Base-by-base conservation (phyloP, 2,888 invertebrate genomes). In the Griposia aprilina region DNA sequence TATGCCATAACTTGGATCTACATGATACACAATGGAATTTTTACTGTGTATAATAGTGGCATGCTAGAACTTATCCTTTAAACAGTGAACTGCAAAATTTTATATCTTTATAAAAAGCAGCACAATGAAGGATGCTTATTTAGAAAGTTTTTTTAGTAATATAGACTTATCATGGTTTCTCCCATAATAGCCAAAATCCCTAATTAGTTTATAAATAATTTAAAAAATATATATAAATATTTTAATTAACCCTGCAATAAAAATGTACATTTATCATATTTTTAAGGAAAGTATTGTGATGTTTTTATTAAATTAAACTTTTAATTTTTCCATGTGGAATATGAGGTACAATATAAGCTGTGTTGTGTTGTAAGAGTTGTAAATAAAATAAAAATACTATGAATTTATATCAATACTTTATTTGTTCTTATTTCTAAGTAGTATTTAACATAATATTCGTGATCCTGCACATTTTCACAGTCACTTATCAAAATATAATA, bases 381-480 rank as follows among this genome's bases (percentile, higher is more conserved):
- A 83, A 84, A 90, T 90, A 89, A 87, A 90, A 73, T 62, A 66
- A 85, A 90, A 90, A 62, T 66, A 78, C 41, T 71, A 50, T 75
- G 48, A 62, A 26, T 55, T 57, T 82, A 72, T 76, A 71, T 72
- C 60, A 74, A 80, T 79, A 81, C 26, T 81, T 85, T 82, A 78
- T 84, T 81, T 78, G 20, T 72, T 66, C 74, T 84, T 87, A 81
- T 66, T 57, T 65, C 72, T 84, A 82, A 1, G 13, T 63, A 68
- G 41, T 80, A 66, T 20, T 67, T 74, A 76, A 60, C 15, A 59
- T 57, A 36, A 55, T 81, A 76, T 74, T 70, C 48, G 17, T 62
- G 62, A 36, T 65, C 50, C 66, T 78, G 78, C 50, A 75, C 50
- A 68, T 41, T 59, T 63, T 59, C 57, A 77, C 52, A 62, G 45